These are phyloP conservation scores for Criorhina ranunculi DNA, from an alignment of 2,888 invertebrate species.

Conservation along the genomic window DNA sequence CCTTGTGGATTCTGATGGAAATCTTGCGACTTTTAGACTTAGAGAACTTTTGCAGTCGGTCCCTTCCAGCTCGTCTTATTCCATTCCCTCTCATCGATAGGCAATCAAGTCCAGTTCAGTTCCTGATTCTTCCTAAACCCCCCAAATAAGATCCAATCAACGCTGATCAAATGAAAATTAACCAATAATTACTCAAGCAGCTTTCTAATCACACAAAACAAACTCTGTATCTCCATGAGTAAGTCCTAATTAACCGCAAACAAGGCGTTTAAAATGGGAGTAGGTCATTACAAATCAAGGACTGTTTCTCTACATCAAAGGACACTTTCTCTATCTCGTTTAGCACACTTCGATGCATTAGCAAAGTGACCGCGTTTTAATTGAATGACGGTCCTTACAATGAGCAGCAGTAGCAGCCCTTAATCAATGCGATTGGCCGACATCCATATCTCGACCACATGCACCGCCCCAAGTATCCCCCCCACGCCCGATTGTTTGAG, in stretches of 20 bases:
- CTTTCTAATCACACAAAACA: too few species aligned
- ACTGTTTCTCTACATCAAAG: not conserved
- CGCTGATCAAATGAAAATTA: too few species aligned
- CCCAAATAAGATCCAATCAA: too few species aligned
- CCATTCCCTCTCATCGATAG: too few species aligned
- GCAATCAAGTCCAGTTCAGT: too few species aligned
- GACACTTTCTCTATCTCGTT: not conserved
- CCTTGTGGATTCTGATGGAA: too few species aligned
- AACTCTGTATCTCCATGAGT: not conserved
- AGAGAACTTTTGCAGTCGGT: too few species aligned
- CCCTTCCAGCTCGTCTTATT: too few species aligned
- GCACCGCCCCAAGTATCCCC: not conserved
- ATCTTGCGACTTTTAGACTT: too few species aligned
- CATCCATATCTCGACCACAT: not conserved
- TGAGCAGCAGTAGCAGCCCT: not conserved
- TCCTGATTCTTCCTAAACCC: too few species aligned
- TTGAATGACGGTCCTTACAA: not conserved
- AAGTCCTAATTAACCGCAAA: slow-evolving; percentile 19
- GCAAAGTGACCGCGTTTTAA: not conserved
- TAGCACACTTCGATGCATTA: not conserved
- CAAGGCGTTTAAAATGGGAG: not conserved
- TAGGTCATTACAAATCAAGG: not conserved
- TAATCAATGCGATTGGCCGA: too few species aligned
- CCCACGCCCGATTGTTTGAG: too few species aligned
- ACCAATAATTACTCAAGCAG: not conserved